Evolutionary conservation across 1,140 invertebrate genomes (phyloP).

Genomic region (Zelostemma sp.): DNA sequence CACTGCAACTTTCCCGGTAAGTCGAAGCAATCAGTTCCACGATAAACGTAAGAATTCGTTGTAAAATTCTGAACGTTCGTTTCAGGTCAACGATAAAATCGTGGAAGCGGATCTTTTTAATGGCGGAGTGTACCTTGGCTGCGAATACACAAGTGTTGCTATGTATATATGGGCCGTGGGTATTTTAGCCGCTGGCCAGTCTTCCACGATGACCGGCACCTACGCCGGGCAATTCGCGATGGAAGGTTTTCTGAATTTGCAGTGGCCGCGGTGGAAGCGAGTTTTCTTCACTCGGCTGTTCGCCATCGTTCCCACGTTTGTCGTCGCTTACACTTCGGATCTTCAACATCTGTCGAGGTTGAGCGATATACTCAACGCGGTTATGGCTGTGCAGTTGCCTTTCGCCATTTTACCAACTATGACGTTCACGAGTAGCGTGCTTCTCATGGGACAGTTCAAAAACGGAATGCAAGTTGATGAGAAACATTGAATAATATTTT

Average conservation of each 20-base stretch:
- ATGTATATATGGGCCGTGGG: slow-evolving; percentile 94
- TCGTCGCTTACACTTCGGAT: slow-evolving; percentile 80
- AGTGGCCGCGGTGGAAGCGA: slow-evolving; percentile 91
- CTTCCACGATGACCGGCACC: slow-evolving; percentile 90
- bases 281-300: slow-evolving; percentile 88
- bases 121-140: slow-evolving; percentile 88
- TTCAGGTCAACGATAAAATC: slow-evolving; percentile 70
- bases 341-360: slow-evolving; percentile 85
- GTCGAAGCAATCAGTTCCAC: slow-evolving; percentile 9
- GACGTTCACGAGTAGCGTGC: slow-evolving; percentile 85
- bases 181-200: slow-evolving; percentile 91
- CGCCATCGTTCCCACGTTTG: slow-evolving; percentile 91
- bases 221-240: slow-evolving; percentile 84
- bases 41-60: too few relatives aligned
- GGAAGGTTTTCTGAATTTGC: slow-evolving; percentile 91
- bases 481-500: background rate
- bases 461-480: slow-evolving; percentile 76
- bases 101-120: slow-evolving; percentile 86
- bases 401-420: slow-evolving; percentile 89
- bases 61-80: slow-evolving; percentile 40
- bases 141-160: slow-evolving; percentile 82
- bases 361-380: slow-evolving; percentile 92
- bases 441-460: slow-evolving; percentile 88
- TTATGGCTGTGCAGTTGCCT: slow-evolving; percentile 88
- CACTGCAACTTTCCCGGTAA: slow-evolving; percentile 54